Evolutionary conservation across 2,797 vertebrate genomes (phyloP), one percentile per base, ranked within the genome.

Genomic region (Mormyrops boulengeri): DNA sequence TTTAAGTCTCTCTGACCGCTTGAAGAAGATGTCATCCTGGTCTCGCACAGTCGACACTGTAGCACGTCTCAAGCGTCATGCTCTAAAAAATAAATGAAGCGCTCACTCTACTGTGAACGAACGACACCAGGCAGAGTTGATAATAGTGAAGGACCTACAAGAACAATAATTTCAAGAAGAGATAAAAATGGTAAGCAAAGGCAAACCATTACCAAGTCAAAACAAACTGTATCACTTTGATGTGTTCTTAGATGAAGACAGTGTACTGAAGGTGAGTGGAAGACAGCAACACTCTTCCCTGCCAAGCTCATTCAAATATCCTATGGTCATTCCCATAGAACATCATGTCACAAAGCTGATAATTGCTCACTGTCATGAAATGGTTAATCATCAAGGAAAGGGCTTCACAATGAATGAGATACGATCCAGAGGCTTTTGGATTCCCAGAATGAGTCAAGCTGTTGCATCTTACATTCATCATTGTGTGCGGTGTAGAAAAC

Each of bases 331-430:
- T 55, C 53, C 53, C 53, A 55, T 17, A 55, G 53, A 55, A 6
- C 53, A 55, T 55, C 69, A 84, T 2, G n/a, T 88, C 6, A 89
- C 90, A 2, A 91, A 88, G 4, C 14, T 89, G 22, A 90, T 90
- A 8, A 90, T 90, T 55, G 88, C 82, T n/a, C 84, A 88, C n/a
- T 52, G 30, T 22, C 90, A 91, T 22, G 85, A 91, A 57, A 89
- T 7, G 38, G 57, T 89, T 0, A 89, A 90, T 12, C 85, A 90
- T 4, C 90, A 91, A 50, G 88, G 88, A 0, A 91, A 90, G 41
- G 90, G 90, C 22, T 14, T 90, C 17, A 90, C 84, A 22, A 90
- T 82, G 1, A 92, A 89, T 86, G 84, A 90, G 12, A 89, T 89
- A 60, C 62, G 50, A 22, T 60, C 89, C 0, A 90, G 62, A 4